These are phyloP conservation scores for Hyperoodon ampullatus DNA, from an alignment of 2,113 vertebrate genomes.

Conservation along the genomic window DNA sequence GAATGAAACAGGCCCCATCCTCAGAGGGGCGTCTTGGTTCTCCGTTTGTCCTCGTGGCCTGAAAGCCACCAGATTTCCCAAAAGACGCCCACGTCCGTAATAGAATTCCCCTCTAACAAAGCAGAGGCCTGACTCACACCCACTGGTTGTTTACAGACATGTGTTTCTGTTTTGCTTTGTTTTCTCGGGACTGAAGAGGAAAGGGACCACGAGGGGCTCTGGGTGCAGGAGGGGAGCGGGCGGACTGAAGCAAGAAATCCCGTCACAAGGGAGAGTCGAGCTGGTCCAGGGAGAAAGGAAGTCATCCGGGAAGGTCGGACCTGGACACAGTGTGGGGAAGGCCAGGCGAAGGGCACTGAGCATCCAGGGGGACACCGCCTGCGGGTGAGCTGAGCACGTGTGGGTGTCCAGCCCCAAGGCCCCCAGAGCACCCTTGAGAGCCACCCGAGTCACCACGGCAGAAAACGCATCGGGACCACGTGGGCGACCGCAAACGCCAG, in stretches of 20 bases:
- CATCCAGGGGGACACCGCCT: not conserved
- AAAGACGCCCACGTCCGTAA: not conserved
- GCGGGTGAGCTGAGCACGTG: accelerated
- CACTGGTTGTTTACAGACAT: too few relatives aligned
- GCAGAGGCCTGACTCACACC: not conserved
- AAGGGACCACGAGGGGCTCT: not conserved
- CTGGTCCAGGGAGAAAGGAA: too few relatives aligned
- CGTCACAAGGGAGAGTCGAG: accelerated
- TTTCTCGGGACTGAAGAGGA: not conserved
- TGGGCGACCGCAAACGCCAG: not conserved
- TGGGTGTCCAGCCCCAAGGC: not conserved
- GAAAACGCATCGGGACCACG: accelerated
- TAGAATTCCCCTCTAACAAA: conserved; percentile 3
- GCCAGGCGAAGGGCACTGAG: not conserved
- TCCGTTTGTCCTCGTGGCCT: not conserved
- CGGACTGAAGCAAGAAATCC: accelerated
- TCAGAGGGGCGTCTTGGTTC: accelerated
- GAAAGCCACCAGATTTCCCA: not conserved
- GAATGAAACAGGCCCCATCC: accelerated
- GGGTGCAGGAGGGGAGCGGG: not conserved
- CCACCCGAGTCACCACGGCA: accelerated
- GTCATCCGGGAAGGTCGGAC: accelerated
- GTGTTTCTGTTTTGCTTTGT: not conserved
- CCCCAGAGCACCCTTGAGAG: not conserved
- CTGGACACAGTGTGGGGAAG: not conserved